Evolutionary conservation across 2,797 vertebrate species (phyloP).

Genomic region (Loris lydekkerianus): DNA sequence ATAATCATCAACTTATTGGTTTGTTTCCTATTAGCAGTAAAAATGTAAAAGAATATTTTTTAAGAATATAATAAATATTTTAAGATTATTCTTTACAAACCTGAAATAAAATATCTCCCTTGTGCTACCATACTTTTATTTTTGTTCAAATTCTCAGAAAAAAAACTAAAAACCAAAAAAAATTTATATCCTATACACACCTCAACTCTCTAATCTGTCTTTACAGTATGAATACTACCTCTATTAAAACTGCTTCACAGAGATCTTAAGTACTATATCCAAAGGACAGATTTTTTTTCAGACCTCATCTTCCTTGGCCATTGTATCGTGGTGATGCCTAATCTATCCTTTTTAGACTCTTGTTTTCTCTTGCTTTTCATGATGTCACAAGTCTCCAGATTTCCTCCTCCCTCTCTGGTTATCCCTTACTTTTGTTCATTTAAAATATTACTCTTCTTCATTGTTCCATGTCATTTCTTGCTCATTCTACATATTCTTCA

Average conservation of each 20-base stretch:
- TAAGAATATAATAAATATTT: too few relatives aligned
- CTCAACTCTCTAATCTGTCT: neutral
- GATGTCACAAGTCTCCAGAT: neutral
- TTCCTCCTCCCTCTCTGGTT: neutral
- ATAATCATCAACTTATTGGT: slow-evolving; percentile 14
- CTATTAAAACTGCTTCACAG: neutral
- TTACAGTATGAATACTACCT: neutral
- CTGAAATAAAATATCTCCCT: neutral
- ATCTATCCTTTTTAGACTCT: neutral
- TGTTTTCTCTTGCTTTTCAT: neutral
- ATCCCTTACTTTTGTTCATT: neutral
- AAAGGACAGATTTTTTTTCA: slow-evolving; percentile 25
- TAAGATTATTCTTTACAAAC: neutral
- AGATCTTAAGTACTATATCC: neutral
- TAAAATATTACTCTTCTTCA: slow-evolving; percentile 36
- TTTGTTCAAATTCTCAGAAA: slow-evolving; percentile 4
- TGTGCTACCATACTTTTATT: slow-evolving; percentile 8
- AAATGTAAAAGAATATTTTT: slow-evolving; percentile 24
- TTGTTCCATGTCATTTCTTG: slow-evolving; percentile 5
- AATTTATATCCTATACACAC: neutral
- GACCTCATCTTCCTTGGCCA: neutral
- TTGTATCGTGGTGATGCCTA: neutral
- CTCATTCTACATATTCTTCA: neutral
- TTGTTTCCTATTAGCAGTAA: neutral
- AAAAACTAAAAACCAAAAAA: slow-evolving; percentile 9